Evolutionary conservation across 2,888 invertebrate genomes (phyloP).

Genomic region (Reticulitermes lucifugus): DNA sequence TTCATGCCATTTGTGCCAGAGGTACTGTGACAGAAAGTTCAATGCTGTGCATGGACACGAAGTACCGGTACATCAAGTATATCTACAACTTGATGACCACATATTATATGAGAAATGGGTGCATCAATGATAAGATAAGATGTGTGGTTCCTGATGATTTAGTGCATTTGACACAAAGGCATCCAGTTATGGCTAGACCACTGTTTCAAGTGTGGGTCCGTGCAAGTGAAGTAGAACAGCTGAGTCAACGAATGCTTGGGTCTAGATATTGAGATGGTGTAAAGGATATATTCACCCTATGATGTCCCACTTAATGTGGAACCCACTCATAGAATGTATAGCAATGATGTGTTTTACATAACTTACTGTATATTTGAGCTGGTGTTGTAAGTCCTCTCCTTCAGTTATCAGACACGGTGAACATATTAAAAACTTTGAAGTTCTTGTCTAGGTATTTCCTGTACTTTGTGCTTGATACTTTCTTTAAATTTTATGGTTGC

Average conservation of each 20-base stretch:
- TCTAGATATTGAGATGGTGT: background rate
- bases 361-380: no score
- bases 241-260: constrained; percentile 1
- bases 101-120: constrained; percentile 44
- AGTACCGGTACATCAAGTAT: constrained; percentile 41
- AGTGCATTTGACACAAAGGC: constrained; percentile 25
- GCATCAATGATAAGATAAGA: constrained; percentile 48
- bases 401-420: no score
- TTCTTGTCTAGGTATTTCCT: no score
- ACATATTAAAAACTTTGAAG: no score
- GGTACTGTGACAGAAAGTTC: background rate
- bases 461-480: no score
- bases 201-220: constrained; percentile 46
- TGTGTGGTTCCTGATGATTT: constrained; percentile 49
- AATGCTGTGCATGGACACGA: constrained; percentile 36
- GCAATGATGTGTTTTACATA: no score
- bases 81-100: constrained; percentile 48
- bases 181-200: constrained; percentile 39
- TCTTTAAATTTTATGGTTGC: no score
- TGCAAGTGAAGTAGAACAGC: constrained; percentile 37
- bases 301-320: no score
- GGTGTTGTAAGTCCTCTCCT: no score
- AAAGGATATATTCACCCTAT: no score
- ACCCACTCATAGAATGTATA: no score
- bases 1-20: constrained; percentile 12